These are phyloP conservation scores for Micrastur ruficollis DNA, from an alignment of 2,797 vertebrate species.

Conservation along the genomic window DNA sequence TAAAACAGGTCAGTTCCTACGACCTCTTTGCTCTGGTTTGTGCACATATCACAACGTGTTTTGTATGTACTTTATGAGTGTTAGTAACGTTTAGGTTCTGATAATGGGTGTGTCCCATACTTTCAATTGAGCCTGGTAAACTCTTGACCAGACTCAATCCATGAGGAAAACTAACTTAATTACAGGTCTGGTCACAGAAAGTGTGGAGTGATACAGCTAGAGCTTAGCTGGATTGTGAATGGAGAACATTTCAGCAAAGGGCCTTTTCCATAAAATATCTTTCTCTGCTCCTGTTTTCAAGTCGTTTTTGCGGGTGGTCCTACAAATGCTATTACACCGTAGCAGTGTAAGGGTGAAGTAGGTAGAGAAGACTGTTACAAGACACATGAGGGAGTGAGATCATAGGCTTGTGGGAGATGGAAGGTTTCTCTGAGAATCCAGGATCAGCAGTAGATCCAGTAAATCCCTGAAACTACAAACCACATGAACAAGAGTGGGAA, in stretches of 20 bases:
- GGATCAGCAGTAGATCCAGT: conserved; percentile 29
- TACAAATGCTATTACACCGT: not conserved
- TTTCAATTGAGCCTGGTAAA: not conserved
- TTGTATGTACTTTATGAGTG: not conserved
- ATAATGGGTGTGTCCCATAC: not conserved
- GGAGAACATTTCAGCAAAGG: not conserved
- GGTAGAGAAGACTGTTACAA: not conserved
- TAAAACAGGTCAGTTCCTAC: conserved; percentile 22
- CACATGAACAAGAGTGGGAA: not conserved
- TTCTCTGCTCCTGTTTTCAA: not conserved
- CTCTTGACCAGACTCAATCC: not conserved
- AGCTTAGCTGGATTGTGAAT: not conserved
- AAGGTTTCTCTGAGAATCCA: not conserved
- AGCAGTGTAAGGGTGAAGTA: not conserved
- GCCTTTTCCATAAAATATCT: not conserved
- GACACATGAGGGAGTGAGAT: not conserved
- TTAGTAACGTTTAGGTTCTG: not conserved
- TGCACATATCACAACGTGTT: not conserved
- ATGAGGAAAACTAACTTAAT: not conserved
- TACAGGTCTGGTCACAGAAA: not conserved
- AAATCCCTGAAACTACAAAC: conserved; percentile 37
- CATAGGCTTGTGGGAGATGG: not conserved
- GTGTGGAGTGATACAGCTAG: not conserved
- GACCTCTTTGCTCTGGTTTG: conserved; percentile 24
- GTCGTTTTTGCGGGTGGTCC: not conserved